These are phyloP conservation scores for Pecten maximus DNA, from an alignment of 2,888 invertebrate genomes.

Conservation along the genomic window DNA sequence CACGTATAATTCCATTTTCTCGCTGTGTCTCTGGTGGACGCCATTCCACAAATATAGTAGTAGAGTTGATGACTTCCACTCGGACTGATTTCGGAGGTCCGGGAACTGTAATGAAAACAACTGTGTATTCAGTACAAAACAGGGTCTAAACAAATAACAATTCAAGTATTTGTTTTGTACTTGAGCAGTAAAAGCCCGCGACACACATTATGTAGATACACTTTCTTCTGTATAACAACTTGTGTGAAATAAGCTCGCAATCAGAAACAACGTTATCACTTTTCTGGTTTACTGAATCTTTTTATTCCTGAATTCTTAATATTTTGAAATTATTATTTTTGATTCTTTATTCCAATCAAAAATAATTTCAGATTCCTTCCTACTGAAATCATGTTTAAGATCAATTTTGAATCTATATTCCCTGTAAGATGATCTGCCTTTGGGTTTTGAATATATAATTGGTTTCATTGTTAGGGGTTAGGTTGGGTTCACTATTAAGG, in stretches of 20 bases:
- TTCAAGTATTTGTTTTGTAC: background rate
- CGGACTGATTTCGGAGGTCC: constrained; percentile 97
- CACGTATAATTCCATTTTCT: constrained; percentile 96
- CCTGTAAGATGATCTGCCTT: too few species aligned
- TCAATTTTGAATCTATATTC: too few species aligned
- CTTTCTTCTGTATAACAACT: background rate
- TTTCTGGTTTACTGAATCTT: background rate
- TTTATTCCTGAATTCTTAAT: background rate
- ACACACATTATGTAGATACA: background rate
- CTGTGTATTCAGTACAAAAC: background rate
- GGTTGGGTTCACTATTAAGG: too few species aligned
- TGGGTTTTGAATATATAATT: too few species aligned
- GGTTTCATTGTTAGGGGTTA: too few species aligned
- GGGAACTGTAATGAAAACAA: constrained; percentile 89
- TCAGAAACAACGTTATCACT: background rate
- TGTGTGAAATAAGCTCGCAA: background rate
- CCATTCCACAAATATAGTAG: constrained; percentile 97
- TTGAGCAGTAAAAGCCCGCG: background rate
- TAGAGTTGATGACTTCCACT: constrained; percentile 94
- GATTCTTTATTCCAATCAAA: too few species aligned
- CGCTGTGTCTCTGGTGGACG: constrained; percentile 95
- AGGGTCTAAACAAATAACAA: background rate
- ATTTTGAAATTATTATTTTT: too few species aligned
- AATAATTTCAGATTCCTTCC: too few species aligned
- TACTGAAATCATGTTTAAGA: too few species aligned